Evolutionary conservation across 2,113 vertebrate species (phyloP).

Genomic region (Campylomormyrus numenius): DNA sequence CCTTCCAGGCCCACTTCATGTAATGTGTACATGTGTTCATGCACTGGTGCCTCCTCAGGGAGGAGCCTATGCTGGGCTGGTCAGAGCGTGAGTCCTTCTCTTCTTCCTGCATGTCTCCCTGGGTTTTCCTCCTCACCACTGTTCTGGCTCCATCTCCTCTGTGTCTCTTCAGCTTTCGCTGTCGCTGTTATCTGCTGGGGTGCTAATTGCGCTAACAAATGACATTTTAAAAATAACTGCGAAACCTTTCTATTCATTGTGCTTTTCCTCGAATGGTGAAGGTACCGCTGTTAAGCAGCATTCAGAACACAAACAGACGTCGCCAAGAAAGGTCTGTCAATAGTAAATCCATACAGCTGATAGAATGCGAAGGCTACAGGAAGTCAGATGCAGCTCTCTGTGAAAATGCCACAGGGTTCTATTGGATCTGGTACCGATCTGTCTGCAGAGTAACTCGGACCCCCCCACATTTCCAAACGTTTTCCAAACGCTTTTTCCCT

Average conservation of each 20-base stretch:
- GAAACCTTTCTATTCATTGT: neutral
- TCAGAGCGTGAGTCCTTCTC: neutral
- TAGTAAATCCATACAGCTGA: constrained; percentile 40
- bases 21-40: neutral
- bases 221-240: neutral
- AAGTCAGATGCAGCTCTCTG: constrained; percentile 37
- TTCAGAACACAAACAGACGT: constrained; percentile 25
- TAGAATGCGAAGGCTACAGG: constrained; percentile 36
- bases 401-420: constrained; percentile 23
- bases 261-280: neutral
- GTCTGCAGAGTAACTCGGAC: constrained; percentile 12
- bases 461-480: neutral
- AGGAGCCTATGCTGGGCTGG: neutral
- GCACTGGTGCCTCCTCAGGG: neutral
- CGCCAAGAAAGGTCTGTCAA: constrained; percentile 32
- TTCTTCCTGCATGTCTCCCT: neutral
- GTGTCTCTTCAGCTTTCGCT: neutral
- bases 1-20: neutral
- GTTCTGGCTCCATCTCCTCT: neutral
- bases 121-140: neutral
- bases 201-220: neutral
- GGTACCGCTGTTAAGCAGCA: constrained; percentile 27
- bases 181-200: neutral
- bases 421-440: constrained; percentile 16
- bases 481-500: constrained; percentile 7